Evolutionary conservation across 2,113 vertebrate genomes (phyloP).

Genomic region (Istiophorus platypterus): DNA sequence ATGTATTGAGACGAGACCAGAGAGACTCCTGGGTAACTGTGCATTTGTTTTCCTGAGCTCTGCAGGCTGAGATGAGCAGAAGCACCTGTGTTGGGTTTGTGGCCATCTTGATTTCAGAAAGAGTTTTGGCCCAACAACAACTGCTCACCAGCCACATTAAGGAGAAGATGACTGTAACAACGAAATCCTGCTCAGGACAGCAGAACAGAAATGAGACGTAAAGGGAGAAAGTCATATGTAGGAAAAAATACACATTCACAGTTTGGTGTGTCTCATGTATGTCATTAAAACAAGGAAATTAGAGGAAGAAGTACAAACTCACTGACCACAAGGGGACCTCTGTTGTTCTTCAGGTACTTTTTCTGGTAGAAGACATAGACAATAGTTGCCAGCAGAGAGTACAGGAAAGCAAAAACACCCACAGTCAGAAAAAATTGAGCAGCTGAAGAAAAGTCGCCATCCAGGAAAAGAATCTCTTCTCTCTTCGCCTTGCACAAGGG

Average conservation of each 20-base stretch:
- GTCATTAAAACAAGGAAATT: not conserved
- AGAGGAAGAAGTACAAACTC: constrained; percentile 3
- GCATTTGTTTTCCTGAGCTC: constrained; percentile 91
- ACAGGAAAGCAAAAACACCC: constrained; percentile 96
- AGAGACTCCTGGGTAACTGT: constrained; percentile 88
- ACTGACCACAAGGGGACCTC: constrained; percentile 96
- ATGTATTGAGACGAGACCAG: constrained; percentile 95
- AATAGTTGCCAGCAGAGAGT: constrained; percentile 94
- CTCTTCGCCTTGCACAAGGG: constrained; percentile 90
- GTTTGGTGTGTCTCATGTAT: not conserved
- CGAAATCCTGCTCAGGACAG: constrained; percentile 89
- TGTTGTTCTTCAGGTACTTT: constrained; percentile 98
- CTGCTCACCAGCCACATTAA: constrained; percentile 95
- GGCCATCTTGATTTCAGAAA: constrained; percentile 92
- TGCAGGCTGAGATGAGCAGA: constrained; percentile 93
- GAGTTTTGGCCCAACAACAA: constrained; percentile 95
- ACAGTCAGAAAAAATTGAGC: constrained; percentile 95
- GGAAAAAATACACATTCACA: not conserved
- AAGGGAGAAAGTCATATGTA: not conserved
- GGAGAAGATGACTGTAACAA: constrained; percentile 94
- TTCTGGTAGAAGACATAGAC: constrained; percentile 99
- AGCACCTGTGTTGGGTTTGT: constrained; percentile 92
- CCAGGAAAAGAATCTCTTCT: constrained; percentile 90
- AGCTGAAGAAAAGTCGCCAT: constrained; percentile 91
- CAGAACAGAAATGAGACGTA: constrained; percentile 2